These are phyloP conservation scores for Neogobius melanostomus DNA, from an alignment of 2,113 vertebrate genomes.

Conservation along the genomic window DNA sequence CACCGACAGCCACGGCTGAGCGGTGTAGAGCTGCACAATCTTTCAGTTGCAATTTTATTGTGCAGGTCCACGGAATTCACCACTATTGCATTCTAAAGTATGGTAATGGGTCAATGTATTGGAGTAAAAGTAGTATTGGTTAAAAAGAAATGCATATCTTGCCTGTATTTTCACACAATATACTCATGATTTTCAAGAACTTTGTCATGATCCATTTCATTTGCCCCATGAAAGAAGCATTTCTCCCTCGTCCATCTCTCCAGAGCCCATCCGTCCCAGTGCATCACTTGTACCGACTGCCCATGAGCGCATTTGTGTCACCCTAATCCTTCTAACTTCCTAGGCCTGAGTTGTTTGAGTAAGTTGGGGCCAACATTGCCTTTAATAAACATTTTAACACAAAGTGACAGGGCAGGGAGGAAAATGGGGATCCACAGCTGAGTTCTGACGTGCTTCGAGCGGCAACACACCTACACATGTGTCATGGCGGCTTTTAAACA, in stretches of 20 bases:
- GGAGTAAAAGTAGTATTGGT: too few species aligned
- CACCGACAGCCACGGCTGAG: not conserved
- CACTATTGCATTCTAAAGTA: too few species aligned
- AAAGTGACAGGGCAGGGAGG: conserved; percentile 49
- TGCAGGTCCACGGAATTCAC: too few species aligned
- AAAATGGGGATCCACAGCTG: conserved; percentile 30
- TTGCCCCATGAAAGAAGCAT: not conserved
- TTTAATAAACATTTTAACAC: conserved; percentile 57
- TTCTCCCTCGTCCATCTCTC: conserved; percentile 18
- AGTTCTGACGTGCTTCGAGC: conserved; percentile 47
- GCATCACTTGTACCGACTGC: conserved; percentile 26
- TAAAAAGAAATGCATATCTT: not conserved
- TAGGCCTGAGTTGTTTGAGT: conserved; percentile 54
- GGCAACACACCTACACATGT: conserved; percentile 51
- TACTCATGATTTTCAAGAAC: not conserved
- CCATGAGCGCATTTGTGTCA: conserved; percentile 54
- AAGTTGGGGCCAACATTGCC: conserved; percentile 40
- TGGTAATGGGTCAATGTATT: too few species aligned
- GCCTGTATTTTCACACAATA: not conserved
- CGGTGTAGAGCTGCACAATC: too few species aligned
- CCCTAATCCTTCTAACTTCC: conserved; percentile 45
- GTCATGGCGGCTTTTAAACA: conserved; percentile 3
- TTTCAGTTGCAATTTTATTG: too few species aligned
- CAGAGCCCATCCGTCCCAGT: conserved; percentile 34
- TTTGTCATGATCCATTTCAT: not conserved